Evolutionary conservation across 2,797 vertebrate species (phyloP).

Genomic region (Molossus alvarezi): DNA sequence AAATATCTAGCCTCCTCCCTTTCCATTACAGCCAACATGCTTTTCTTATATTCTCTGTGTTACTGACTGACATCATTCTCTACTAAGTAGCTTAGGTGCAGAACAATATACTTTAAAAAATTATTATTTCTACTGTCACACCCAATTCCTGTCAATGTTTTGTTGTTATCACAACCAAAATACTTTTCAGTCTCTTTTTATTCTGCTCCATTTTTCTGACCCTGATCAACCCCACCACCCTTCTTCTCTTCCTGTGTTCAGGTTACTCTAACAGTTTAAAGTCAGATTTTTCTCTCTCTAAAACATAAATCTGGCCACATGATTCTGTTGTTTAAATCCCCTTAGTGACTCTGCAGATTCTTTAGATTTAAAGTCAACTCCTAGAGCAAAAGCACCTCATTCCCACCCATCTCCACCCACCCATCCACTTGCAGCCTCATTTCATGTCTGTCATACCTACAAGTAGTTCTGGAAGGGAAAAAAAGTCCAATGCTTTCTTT

Average conservation of each 20-base stretch:
- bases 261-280: background rate
- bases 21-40: background rate
- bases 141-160: background rate
- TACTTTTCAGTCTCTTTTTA: background rate
- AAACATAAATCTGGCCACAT: background rate
- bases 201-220: background rate
- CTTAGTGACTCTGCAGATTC: background rate
- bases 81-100: background rate
- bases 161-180: background rate
- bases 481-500: background rate
- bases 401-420: background rate
- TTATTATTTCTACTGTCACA: background rate
- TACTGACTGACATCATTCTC: background rate
- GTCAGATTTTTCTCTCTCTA: background rate
- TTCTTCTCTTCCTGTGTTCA: background rate
- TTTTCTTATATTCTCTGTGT: background rate
- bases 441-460: background rate
- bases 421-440: background rate
- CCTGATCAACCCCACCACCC: background rate
- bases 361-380: background rate
- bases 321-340: background rate
- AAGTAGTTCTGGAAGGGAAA: background rate
- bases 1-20: background rate
- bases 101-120: background rate
- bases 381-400: background rate